phyloP scores from a whole-genome alignment of 2,797 vertebrate genomes.

The Danio kyathit region DNA sequence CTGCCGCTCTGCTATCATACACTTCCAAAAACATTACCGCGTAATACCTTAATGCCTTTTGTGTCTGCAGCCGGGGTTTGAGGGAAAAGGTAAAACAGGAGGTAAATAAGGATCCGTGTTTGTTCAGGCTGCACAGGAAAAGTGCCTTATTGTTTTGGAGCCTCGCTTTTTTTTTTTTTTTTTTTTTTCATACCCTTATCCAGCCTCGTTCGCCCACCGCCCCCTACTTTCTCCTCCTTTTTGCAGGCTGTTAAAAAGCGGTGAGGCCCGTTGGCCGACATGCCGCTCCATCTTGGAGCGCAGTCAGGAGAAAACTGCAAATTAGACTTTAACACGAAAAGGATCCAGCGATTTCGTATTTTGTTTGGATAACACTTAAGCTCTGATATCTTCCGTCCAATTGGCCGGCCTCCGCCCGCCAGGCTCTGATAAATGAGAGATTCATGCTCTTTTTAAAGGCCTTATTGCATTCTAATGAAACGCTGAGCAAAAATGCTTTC shows the following conservation, averaged over 20 bases:
- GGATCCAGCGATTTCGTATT: slow-evolving; percentile 48
- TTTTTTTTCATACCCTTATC: slow-evolving; percentile 32
- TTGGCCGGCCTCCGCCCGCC: slow-evolving; percentile 20
- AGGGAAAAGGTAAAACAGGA: slow-evolving; percentile 76
- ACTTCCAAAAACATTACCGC: slow-evolving; percentile 85
- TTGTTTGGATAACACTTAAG: slow-evolving; percentile 49
- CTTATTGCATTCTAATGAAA: slow-evolving; percentile 54
- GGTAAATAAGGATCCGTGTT: slow-evolving; percentile 69
- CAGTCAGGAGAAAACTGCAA: slow-evolving; percentile 41
- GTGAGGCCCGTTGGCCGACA: slow-evolving; percentile 17
- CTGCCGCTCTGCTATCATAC: slow-evolving; percentile 72
- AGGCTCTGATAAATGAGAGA: slow-evolving; percentile 59
- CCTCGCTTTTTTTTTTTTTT: slow-evolving; percentile 41
- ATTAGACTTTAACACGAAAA: slow-evolving; percentile 46
- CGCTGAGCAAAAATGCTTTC: slow-evolving; percentile 36
- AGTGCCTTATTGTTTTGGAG: slow-evolving; percentile 49
- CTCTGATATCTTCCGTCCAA: slow-evolving; percentile 50
- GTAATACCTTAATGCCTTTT: slow-evolving; percentile 84
- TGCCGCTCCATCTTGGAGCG: slow-evolving; percentile 22
- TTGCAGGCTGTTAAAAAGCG: slow-evolving; percentile 26
- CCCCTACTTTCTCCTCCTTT: slow-evolving; percentile 7
- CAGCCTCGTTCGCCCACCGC: slow-evolving; percentile 30
- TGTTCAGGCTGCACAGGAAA: slow-evolving; percentile 53
- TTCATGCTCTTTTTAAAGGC: slow-evolving; percentile 52
- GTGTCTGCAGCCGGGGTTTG: slow-evolving; percentile 71